phyloP scores from a whole-genome alignment of 2,888 invertebrate genomes.

The Ormyrus labotus region DNA sequence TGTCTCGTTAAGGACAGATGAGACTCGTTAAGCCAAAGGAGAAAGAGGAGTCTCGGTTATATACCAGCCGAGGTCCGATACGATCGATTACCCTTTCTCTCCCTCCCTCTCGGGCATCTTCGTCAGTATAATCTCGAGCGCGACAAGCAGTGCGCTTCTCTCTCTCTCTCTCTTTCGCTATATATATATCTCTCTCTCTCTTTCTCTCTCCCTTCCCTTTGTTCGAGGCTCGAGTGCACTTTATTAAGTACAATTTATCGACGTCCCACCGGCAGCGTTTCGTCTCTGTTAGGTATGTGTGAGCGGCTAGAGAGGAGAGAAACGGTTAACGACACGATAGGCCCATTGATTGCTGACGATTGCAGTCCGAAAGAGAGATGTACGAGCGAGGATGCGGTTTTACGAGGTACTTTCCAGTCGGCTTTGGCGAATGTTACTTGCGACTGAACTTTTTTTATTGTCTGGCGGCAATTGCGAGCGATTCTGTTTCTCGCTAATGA shows the following conservation, averaged over 20 bases:
- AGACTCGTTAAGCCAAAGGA: constrained; percentile 21
- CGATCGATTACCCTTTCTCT: constrained; percentile 53
- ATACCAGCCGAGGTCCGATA: constrained; percentile 26
- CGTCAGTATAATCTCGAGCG: constrained; percentile 20
- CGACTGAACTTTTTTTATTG: not conserved
- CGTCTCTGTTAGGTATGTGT: constrained; percentile 4
- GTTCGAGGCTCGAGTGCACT: constrained; percentile 59
- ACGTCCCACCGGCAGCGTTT: constrained; percentile 49
- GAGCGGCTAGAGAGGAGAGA: not conserved
- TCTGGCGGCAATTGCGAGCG: not conserved
- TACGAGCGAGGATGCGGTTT: constrained; percentile 10
- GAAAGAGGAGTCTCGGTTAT: not conserved
- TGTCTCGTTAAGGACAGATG: constrained; percentile 41
- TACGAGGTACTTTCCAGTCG: constrained; percentile 12
- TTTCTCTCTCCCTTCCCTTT: constrained; percentile 42
- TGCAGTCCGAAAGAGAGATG: constrained; percentile 1
- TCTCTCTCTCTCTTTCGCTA: not conserved
- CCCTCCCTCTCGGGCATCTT: constrained; percentile 56
- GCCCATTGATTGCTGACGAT: constrained; percentile 41
- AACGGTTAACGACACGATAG: constrained; percentile 42
- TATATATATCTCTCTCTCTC: not conserved
- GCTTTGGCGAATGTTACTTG: not conserved
- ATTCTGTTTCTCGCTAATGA: not conserved
- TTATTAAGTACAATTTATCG: constrained; percentile 63
- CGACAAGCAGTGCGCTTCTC: not conserved